A percentile compares a stretch with the other conserved stretches of the same genome.
These are phyloP conservation scores for Wiebesia pumilae DNA, from an alignment of 1,140 invertebrate species.

Conservation along the genomic window DNA sequence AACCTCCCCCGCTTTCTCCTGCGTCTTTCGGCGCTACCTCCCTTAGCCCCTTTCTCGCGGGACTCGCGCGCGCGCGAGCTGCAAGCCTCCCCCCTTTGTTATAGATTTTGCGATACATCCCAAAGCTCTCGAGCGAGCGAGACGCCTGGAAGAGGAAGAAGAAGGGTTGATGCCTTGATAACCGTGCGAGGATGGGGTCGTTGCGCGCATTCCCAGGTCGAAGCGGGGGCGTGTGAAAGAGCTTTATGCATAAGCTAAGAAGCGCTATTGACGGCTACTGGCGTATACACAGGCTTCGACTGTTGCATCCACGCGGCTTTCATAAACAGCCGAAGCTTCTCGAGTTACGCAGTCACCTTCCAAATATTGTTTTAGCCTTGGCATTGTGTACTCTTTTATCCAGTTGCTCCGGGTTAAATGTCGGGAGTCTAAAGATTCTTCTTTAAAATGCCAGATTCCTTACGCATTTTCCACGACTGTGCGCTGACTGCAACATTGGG, in stretches of 20 bases:
- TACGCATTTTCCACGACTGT: background rate
- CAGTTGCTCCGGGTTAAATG: conserved; percentile 36
- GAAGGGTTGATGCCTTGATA: conserved; percentile 59
- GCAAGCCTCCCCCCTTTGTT: conserved; percentile 58
- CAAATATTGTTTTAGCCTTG: conserved; percentile 53
- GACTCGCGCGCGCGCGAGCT: conserved; percentile 43
- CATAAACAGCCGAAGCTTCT: conserved; percentile 62
- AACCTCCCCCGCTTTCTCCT: conserved; percentile 60
- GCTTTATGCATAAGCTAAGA: conserved; percentile 74
- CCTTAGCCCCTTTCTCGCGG: background rate
- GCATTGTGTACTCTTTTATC: conserved; percentile 55
- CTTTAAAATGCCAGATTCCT: background rate
- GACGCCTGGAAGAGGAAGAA: background rate
- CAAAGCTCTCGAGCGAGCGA: conserved; percentile 62
- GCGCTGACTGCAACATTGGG: background rate
- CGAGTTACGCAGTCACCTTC: conserved; percentile 50
- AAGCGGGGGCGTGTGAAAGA: conserved; percentile 63
- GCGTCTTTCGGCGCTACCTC: background rate
- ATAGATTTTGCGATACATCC: conserved; percentile 75
- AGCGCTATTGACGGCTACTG: conserved; percentile 69
- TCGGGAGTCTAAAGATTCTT: background rate
- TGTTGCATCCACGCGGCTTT: conserved; percentile 59
- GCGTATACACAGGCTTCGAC: conserved; percentile 59
- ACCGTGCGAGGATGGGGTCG: conserved; percentile 40
- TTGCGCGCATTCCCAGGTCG: conserved; percentile 44